Evolutionary conservation across 2,113 vertebrate species (phyloP).

Genomic region (Melanotaenia duboulayi): DNA sequence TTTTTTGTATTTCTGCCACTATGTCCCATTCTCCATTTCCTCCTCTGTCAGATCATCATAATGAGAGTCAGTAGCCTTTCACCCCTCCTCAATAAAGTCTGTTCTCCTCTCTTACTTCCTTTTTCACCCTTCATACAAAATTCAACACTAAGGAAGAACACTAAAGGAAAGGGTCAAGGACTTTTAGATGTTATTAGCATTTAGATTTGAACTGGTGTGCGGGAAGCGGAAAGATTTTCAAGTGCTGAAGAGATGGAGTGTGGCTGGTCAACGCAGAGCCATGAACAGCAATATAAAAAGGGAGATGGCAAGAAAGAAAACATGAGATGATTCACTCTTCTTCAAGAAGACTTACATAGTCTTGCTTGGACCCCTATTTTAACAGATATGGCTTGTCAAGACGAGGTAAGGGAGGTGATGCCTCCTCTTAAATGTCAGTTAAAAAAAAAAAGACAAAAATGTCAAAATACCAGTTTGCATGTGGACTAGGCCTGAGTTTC

Average conservation of each 20-base stretch:
- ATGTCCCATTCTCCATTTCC: conserved; percentile 32
- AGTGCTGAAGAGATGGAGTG: conserved; percentile 27
- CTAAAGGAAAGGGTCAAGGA: conserved; percentile 68
- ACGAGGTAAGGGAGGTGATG: no score
- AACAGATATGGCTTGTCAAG: no score
- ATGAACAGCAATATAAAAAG: conserved; percentile 24
- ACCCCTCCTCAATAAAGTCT: conserved; percentile 64
- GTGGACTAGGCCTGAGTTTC: no score
- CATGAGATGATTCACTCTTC: background rate
- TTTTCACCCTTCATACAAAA: conserved; percentile 66
- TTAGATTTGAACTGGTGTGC: conserved; percentile 75
- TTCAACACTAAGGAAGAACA: conserved; percentile 58
- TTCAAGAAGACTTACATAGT: no score
- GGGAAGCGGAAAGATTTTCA: conserved; percentile 55
- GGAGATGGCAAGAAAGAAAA: conserved; percentile 5
- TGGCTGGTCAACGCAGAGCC: background rate
- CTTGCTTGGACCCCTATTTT: no score
- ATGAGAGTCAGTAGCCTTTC: conserved; percentile 66
- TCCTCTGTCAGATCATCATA: conserved; percentile 53
- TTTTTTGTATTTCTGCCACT: conserved; percentile 34
- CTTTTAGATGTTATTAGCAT: conserved; percentile 77
- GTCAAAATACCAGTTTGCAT: no score
- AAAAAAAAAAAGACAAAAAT: no score
- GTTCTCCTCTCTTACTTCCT: conserved; percentile 34
- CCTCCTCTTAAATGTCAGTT: no score